phyloP scores from a whole-genome alignment of 1,140 invertebrate species.

The Heliconius nattereri region DNA sequence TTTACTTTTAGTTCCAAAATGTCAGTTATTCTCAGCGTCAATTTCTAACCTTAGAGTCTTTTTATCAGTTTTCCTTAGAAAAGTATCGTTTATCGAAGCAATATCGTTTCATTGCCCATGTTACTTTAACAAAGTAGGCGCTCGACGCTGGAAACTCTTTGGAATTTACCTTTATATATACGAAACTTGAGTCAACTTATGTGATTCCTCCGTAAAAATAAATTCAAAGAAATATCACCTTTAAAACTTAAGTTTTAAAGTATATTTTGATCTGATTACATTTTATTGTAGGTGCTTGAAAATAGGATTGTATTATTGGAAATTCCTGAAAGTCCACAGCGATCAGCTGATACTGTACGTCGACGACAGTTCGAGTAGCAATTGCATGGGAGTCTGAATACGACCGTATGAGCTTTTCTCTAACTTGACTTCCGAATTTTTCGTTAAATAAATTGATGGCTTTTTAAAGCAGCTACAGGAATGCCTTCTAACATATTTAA shows the following conservation, averaged over 20 bases:
- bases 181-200: slow-evolving; percentile 52
- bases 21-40: background rate
- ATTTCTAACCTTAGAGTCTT: background rate
- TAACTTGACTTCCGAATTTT: slow-evolving; percentile 39
- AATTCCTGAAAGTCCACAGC: slow-evolving; percentile 71
- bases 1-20: background rate
- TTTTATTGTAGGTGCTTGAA: slow-evolving; percentile 30
- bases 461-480: background rate
- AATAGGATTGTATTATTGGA: slow-evolving; percentile 68
- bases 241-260: slow-evolving; percentile 33
- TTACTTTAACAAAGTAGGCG: slow-evolving; percentile 54
- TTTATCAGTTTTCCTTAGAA: slow-evolving; percentile 33
- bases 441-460: slow-evolving; percentile 18
- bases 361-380: slow-evolving; percentile 61
- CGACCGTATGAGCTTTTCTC: slow-evolving; percentile 55
- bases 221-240: background rate
- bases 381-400: slow-evolving; percentile 58
- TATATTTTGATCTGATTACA: slow-evolving; percentile 14
- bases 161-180: slow-evolving; percentile 68
- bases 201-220: slow-evolving; percentile 14
- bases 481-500: background rate
- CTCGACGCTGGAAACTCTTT: slow-evolving; percentile 61
- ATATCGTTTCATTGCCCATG: slow-evolving; percentile 52
- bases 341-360: slow-evolving; percentile 66
- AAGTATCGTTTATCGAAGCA: slow-evolving; percentile 47